Evolutionary conservation across 2,113 vertebrate species (phyloP).

Genomic region (Ellobius talpinus): DNA sequence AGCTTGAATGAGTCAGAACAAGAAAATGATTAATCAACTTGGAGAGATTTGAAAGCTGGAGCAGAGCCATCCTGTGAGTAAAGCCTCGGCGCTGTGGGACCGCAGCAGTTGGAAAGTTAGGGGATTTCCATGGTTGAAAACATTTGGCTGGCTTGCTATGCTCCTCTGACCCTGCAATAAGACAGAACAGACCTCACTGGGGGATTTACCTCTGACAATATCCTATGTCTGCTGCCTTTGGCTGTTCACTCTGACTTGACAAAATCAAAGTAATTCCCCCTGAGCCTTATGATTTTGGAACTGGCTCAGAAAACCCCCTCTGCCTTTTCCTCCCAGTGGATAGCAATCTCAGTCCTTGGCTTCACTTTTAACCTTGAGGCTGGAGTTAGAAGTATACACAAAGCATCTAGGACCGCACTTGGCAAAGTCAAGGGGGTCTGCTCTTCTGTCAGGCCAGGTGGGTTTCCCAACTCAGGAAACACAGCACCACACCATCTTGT

Average conservation of each 20-base stretch:
- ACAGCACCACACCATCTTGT: background rate
- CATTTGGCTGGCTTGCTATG: slow-evolving; percentile 66
- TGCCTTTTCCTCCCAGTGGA: slow-evolving; percentile 63
- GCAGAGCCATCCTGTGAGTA: slow-evolving; percentile 76
- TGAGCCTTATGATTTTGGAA: slow-evolving; percentile 71
- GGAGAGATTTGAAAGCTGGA: slow-evolving; percentile 80
- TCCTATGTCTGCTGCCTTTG: slow-evolving; percentile 74
- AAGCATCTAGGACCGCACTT: background rate
- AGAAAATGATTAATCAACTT: slow-evolving; percentile 85
- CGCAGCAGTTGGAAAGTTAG: slow-evolving; percentile 75
- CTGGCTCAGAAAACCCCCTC: slow-evolving; percentile 69
- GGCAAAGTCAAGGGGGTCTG: background rate
- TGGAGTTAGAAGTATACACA: slow-evolving; percentile 31
- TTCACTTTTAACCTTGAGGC: slow-evolving; percentile 48
- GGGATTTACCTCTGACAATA: slow-evolving; percentile 79
- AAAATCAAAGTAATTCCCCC: slow-evolving; percentile 78
- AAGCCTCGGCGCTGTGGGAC: slow-evolving; percentile 74
- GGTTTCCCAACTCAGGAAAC: background rate
- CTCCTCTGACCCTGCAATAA: slow-evolving; percentile 72
- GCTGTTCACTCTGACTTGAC: slow-evolving; percentile 72
- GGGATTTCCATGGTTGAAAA: slow-evolving; percentile 82
- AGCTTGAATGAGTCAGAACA: slow-evolving; percentile 83
- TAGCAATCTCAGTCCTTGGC: slow-evolving; percentile 54
- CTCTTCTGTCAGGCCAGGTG: background rate
- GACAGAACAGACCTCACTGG: slow-evolving; percentile 47